Base-by-base conservation (phyloP, 2,888 invertebrate species). In the Odontothrips loti region DNA sequence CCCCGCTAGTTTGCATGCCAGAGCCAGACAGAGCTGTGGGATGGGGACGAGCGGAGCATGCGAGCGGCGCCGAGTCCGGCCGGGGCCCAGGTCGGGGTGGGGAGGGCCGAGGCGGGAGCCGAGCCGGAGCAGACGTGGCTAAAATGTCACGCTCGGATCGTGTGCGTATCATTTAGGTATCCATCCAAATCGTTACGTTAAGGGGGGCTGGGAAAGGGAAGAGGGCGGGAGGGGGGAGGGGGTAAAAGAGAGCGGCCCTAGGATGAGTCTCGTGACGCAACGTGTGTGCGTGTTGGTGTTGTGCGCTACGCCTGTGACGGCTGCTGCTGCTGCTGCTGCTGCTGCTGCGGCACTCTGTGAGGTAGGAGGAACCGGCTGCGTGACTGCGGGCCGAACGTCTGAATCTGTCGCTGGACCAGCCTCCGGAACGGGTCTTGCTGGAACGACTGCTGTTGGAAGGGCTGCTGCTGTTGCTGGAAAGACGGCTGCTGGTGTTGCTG, bases 381-480 rank as follows among this genome's bases (percentile, higher is more conserved):
- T n/a, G 80, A 80, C 80, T 82, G 80, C 80, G 81, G 47, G 78
- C 81, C 79, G 82, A 82, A 81, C 81, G 80, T 34, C 48, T 81
- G 58, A 81, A 80, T 79, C 43, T 75, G 63, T 23, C 79, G 51
- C 80, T 82, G 82, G 82, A 82, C 81, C 81, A 83, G 34, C 79
- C 79, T 47, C 81, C 63, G 29, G 43, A 83, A 81, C 85, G 82
- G 85, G 86, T 81, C 84, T 83, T 86, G 80, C 1, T 86, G 86
- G 80, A 85, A 68, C 47, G 82, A 81, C 75, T 84, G 85, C 80
- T 85, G 86, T 80, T 85, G 85, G 27, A 84, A 82, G 78, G 84
- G 84, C 48, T 85, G 85, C 79, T 86, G 85, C 79, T 85, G 85
- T 81, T n/a, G n/a, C 43, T 84, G 83, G 47, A 82, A 80, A 15